Conservation (phyloP, 1,140 invertebrate species). For the Pseudomyrmex dendroicus region DNA sequence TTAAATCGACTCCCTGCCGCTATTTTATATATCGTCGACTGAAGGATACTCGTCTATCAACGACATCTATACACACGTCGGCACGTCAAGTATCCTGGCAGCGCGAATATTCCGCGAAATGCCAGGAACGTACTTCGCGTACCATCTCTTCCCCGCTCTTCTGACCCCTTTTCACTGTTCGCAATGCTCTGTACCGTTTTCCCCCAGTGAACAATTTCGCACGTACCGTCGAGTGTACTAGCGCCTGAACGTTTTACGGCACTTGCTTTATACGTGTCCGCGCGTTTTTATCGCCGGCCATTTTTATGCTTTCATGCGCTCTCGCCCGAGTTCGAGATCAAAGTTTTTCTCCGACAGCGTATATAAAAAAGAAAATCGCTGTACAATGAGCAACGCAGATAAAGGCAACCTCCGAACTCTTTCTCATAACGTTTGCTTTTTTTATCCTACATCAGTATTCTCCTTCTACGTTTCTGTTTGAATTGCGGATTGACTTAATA, state of each 20-base stretch:
- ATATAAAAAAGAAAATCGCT: conserved; percentile 34
- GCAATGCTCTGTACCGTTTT: conserved; percentile 37
- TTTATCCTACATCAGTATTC: not conserved
- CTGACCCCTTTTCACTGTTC: conserved; percentile 26
- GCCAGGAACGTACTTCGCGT: conserved; percentile 55
- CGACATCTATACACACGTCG: conserved; percentile 54
- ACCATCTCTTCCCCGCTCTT: not conserved
- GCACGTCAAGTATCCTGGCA: conserved; percentile 42
- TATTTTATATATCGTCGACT: conserved; percentile 12
- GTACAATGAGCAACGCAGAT: not conserved
- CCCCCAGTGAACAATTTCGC: conserved; percentile 58
- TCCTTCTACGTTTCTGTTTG: not conserved
- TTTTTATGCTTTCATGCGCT: conserved; percentile 57
- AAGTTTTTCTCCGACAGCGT: conserved; percentile 39
- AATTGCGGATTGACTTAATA: conserved; percentile 17
- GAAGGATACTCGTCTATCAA: conserved; percentile 46
- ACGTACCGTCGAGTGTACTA: conserved; percentile 59
- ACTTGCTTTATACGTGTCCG: conserved; percentile 56
- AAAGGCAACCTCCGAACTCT: conserved; percentile 10
- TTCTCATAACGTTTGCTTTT: not conserved
- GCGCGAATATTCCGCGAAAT: conserved; percentile 57
- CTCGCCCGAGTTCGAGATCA: conserved; percentile 42
- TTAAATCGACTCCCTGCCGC: not conserved
- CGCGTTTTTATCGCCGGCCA: conserved; percentile 54
- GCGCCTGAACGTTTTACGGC: conserved; percentile 58